Evolutionary conservation across 1,140 invertebrate genomes (phyloP).

Genomic region (Zaprionus ghesquierei): DNA sequence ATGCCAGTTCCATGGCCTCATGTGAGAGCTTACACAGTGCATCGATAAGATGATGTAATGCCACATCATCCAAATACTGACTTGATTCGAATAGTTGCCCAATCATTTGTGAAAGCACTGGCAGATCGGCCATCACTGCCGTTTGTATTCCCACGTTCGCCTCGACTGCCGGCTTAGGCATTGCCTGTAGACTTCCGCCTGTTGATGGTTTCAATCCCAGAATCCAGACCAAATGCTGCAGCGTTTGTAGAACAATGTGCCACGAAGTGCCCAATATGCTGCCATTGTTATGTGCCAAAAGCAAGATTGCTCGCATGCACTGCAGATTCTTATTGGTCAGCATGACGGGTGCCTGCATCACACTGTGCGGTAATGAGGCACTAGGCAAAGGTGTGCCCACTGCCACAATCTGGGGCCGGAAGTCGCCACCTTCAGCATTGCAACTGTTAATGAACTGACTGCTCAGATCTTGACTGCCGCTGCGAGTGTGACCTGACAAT

Average conservation of each 20-base stretch:
- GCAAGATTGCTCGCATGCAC: constrained; percentile 95
- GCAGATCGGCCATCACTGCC: constrained; percentile 97
- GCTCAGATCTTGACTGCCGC: constrained; percentile 83
- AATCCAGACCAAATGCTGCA: constrained; percentile 99
- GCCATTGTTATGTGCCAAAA: constrained; percentile 95
- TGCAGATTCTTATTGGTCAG: constrained; percentile 98
- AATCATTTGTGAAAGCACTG: constrained; percentile 95
- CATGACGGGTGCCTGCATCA: constrained; percentile 98
- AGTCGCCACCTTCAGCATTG: constrained; percentile 84
- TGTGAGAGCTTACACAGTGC: constrained; percentile 97
- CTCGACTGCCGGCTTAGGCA: constrained; percentile 86
- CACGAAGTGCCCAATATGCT: constrained; percentile 95
- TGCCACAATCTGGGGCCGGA: constrained; percentile 95
- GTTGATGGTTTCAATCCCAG: constrained; percentile 97
- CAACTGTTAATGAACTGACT: constrained; percentile 85
- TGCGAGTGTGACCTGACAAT: constrained; percentile 72
- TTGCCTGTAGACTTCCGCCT: constrained; percentile 92
- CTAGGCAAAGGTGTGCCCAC: constrained; percentile 95
- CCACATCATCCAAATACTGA: constrained; percentile 96
- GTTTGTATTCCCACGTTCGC: constrained; percentile 97
- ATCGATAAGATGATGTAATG: constrained; percentile 97
- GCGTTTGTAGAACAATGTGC: constrained; percentile 96
- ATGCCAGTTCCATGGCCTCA: constrained; percentile 98
- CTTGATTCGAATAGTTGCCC: constrained; percentile 97
- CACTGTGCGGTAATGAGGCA: constrained; percentile 87